phyloP scores from a whole-genome alignment of 2,888 invertebrate genomes.

The Helleia helle region DNA sequence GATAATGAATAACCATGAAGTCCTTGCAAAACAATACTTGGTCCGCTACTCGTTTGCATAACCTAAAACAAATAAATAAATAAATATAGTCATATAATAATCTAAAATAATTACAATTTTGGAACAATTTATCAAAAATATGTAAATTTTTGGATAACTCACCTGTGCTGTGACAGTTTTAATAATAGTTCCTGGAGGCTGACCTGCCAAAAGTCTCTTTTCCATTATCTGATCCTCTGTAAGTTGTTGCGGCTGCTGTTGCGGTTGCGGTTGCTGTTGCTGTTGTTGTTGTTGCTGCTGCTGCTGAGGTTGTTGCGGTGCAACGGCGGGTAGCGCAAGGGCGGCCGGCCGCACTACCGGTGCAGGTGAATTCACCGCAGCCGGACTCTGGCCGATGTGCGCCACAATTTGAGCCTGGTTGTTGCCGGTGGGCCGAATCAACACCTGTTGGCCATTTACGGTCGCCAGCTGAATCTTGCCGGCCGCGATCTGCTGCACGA shows the following conservation, averaged over 20 bases:
- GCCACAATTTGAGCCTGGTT: constrained; percentile 86
- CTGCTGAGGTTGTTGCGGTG: constrained; percentile 26
- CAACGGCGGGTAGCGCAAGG: constrained; percentile 24
- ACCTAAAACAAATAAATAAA: constrained; percentile 53
- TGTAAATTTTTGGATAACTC: too few relatives aligned
- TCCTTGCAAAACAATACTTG: constrained; percentile 89
- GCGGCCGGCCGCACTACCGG: constrained; percentile 19
- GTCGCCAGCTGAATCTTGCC: constrained; percentile 89
- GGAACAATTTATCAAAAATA: neutral
- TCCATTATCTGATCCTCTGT: constrained; percentile 75
- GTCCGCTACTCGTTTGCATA: constrained; percentile 88
- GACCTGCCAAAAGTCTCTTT: constrained; percentile 82
- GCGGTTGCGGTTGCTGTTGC: constrained; percentile 26
- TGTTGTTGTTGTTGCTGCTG: too few relatives aligned
- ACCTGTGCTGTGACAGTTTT: constrained; percentile 90
- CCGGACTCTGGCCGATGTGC: constrained; percentile 76
- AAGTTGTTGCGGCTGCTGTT: constrained; percentile 32
- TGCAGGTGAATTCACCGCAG: constrained; percentile 27
- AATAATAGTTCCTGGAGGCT: constrained; percentile 89
- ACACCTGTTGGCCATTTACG: constrained; percentile 88
- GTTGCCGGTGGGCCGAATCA: constrained; percentile 85
- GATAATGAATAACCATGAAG: constrained; percentile 88
- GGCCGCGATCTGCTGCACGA: constrained; percentile 86
- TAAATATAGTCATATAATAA: neutral
- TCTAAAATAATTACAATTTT: neutral